Evolutionary conservation across 2,113 vertebrate species (phyloP).

Genomic region (Oxyruncus cristatus): DNA sequence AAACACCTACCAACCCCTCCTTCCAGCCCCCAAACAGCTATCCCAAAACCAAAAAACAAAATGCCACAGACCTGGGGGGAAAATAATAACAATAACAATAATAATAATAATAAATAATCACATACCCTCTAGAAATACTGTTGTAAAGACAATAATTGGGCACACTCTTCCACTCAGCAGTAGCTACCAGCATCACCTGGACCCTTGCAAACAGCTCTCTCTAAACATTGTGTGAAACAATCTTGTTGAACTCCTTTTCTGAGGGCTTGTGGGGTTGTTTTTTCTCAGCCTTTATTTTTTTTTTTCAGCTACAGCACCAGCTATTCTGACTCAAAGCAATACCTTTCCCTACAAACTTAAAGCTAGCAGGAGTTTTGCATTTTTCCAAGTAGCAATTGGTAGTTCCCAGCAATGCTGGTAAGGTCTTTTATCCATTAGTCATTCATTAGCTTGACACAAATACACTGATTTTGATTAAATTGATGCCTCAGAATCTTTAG

Average conservation of each 20-base stretch:
- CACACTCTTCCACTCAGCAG: background rate
- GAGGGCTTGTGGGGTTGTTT: background rate
- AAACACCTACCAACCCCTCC: background rate
- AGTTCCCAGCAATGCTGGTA: background rate
- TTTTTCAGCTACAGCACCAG: background rate
- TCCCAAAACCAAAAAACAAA: background rate
- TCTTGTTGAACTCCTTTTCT: background rate
- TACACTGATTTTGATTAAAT: background rate
- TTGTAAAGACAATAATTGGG: background rate
- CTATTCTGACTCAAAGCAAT: background rate
- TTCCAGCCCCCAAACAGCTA: background rate
- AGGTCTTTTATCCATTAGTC: background rate
- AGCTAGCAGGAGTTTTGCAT: background rate
- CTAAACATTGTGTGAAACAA: background rate
- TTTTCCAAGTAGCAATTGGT: background rate
- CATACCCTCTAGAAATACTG: background rate
- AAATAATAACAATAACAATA: too few relatives aligned
- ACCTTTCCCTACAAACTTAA: background rate
- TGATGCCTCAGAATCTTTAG: too few relatives aligned
- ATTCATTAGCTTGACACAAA: background rate
- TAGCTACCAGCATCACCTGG: background rate
- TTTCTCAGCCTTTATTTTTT: background rate
- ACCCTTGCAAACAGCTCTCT: background rate
- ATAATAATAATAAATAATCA: too few relatives aligned
- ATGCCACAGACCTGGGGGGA: fast-evolving